phyloP scores from a whole-genome alignment of 2,888 invertebrate genomes.

The Pinctada fucata region DNA sequence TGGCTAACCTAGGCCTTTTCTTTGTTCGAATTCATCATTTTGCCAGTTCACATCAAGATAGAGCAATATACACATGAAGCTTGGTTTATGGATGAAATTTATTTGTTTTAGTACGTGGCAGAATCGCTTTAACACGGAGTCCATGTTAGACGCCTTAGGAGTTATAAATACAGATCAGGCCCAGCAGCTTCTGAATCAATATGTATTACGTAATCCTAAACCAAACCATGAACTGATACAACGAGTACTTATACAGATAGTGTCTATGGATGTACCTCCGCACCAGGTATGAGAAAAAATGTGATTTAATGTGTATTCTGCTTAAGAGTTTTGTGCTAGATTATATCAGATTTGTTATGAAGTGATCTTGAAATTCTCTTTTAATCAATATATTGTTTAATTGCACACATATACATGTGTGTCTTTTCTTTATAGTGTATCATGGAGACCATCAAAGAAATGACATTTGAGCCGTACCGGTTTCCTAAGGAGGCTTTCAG shows the following conservation, averaged over 20 bases:
- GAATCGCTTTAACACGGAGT: slow-evolving; percentile 29
- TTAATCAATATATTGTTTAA: too few relatives aligned
- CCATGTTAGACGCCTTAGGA: slow-evolving; percentile 53
- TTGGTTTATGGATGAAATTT: too few relatives aligned
- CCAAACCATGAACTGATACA: slow-evolving; percentile 41
- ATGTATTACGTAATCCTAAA: slow-evolving; percentile 38
- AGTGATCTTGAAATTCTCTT: too few relatives aligned
- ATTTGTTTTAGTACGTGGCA: not conserved
- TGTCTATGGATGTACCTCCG: slow-evolving; percentile 40
- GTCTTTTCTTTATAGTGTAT: slow-evolving; percentile 30
- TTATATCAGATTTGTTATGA: too few relatives aligned
- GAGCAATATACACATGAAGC: too few relatives aligned
- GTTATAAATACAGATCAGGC: slow-evolving; percentile 37
- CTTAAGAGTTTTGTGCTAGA: too few relatives aligned
- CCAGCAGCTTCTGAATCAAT: slow-evolving; percentile 44
- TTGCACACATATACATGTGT: too few relatives aligned
- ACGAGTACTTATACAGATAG: slow-evolving; percentile 50
- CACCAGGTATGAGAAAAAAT: slow-evolving; percentile 1
- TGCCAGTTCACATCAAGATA: too few relatives aligned
- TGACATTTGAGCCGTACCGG: slow-evolving; percentile 47
- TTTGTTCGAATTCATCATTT: too few relatives aligned
- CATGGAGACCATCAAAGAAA: slow-evolving; percentile 34
- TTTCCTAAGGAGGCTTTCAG: slow-evolving; percentile 33
- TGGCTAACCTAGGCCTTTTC: too few relatives aligned
- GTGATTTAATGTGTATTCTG: too few relatives aligned